Percentiles rank a stretch among this genome's conserved stretches.
These are phyloP conservation scores for Aspiorhynchus laticeps DNA, from an alignment of 2,113 vertebrate genomes.

Conservation along the genomic window DNA sequence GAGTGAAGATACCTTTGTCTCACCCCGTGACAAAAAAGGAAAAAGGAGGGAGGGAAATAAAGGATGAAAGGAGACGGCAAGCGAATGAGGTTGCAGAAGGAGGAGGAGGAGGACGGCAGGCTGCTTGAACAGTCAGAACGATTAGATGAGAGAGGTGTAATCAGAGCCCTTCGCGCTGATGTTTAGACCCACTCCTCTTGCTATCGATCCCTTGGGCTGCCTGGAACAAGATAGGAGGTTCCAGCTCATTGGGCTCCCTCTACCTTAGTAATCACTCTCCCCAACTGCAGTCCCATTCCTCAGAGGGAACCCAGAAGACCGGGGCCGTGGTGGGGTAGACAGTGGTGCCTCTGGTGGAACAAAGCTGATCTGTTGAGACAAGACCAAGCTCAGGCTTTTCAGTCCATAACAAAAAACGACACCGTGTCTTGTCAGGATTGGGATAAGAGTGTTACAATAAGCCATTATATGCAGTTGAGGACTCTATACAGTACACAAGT, in stretches of 20 bases:
- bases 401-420: neutral
- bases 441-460: neutral
- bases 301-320: constrained; percentile 19
- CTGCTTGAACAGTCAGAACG: constrained; percentile 35
- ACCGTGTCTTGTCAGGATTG: neutral
- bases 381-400: constrained; percentile 22
- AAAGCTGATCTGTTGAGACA: constrained; percentile 30
- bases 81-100: constrained; percentile 7
- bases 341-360: constrained; percentile 12
- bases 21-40: neutral
- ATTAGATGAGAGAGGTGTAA: constrained; percentile 51
- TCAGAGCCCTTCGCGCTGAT: constrained; percentile 32
- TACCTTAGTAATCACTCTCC: constrained; percentile 54
- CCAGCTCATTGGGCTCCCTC: constrained; percentile 48
- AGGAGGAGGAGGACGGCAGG: neutral
- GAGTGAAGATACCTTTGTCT: constrained; percentile 15
- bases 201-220: constrained; percentile 52
- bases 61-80: constrained; percentile 7
- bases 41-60: neutral
- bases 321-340: neutral
- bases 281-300: neutral
- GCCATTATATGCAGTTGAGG: neutral
- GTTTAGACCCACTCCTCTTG: constrained; percentile 39
- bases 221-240: constrained; percentile 54
- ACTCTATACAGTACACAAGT: neutral